A percentile compares a stretch with the other conserved stretches of the same genome.
Conservation (phyloP, 2,888 invertebrate genomes). For the Trisateles emortualis region DNA sequence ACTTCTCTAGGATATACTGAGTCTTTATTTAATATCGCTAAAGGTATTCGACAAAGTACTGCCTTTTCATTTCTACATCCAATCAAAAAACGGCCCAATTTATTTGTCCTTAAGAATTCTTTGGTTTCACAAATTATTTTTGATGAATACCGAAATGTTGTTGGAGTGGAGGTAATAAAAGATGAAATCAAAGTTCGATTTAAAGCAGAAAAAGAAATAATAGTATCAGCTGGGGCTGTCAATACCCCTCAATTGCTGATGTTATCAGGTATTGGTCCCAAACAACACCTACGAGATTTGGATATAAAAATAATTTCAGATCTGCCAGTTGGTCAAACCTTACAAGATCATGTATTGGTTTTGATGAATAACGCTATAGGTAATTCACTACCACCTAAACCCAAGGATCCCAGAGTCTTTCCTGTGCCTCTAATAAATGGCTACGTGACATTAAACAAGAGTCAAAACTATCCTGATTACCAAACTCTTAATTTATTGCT, state of each 20-base stretch:
- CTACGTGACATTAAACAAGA: conserved; percentile 86
- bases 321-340: conserved; percentile 74
- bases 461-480: conserved; percentile 74
- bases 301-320: conserved; percentile 67
- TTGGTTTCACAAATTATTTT: too few species aligned
- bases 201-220: background rate
- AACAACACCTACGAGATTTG: conserved; percentile 24
- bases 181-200: background rate
- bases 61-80: background rate
- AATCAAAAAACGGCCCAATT: too few species aligned
- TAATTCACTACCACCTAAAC: conserved; percentile 57
- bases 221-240: background rate
- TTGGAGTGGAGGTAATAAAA: too few species aligned
- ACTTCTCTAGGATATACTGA: conserved; percentile 11
- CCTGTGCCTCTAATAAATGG: conserved; percentile 46
- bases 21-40: conserved; percentile 19
- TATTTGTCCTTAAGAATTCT: too few species aligned
- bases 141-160: background rate
- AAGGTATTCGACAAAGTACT: conserved; percentile 24
- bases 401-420: conserved; percentile 53
- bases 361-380: conserved; percentile 47
- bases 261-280: background rate
- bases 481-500: conserved; percentile 44
- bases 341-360: conserved; percentile 76
- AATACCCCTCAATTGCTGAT: background rate